phyloP scores from a whole-genome alignment of 2,888 invertebrate genomes.

The Lasius platythorax region DNA sequence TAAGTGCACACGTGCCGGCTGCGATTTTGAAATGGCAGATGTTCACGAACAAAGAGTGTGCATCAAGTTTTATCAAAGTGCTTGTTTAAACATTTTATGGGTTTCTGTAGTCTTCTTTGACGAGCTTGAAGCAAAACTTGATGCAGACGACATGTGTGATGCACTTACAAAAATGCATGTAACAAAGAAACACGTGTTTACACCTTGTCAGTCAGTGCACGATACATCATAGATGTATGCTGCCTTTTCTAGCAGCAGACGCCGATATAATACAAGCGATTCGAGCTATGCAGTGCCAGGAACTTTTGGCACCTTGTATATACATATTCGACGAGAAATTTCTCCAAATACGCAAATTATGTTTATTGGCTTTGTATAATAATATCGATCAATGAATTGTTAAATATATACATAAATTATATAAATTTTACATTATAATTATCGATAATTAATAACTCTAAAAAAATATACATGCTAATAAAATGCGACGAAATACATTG shows the following conservation, averaged over 20 bases:
- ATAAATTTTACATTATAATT: not conserved
- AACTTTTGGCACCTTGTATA: not conserved
- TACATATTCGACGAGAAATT: not conserved
- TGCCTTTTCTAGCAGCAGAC: not conserved
- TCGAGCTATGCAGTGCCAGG: not conserved
- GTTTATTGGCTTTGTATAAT: not conserved
- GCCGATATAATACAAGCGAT: not conserved
- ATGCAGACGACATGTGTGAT: not conserved
- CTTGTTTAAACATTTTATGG: not conserved
- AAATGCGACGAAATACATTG: constrained; percentile 10
- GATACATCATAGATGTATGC: not conserved
- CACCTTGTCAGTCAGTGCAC: not conserved
- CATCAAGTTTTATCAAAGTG: not conserved
- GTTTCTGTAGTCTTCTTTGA: not conserved
- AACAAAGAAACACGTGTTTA: not conserved
- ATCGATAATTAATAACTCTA: not conserved
- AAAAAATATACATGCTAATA: not conserved
- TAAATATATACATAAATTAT: not conserved
- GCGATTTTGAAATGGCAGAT: not conserved
- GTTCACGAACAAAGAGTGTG: not conserved
- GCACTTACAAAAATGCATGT: not conserved
- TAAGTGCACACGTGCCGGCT: no score
- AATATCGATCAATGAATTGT: constrained; percentile 10
- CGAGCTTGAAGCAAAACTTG: not conserved
- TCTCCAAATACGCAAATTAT: not conserved